These are phyloP conservation scores for Eutrigla gurnardus DNA, from an alignment of 2,797 vertebrate genomes.

Conservation along the genomic window DNA sequence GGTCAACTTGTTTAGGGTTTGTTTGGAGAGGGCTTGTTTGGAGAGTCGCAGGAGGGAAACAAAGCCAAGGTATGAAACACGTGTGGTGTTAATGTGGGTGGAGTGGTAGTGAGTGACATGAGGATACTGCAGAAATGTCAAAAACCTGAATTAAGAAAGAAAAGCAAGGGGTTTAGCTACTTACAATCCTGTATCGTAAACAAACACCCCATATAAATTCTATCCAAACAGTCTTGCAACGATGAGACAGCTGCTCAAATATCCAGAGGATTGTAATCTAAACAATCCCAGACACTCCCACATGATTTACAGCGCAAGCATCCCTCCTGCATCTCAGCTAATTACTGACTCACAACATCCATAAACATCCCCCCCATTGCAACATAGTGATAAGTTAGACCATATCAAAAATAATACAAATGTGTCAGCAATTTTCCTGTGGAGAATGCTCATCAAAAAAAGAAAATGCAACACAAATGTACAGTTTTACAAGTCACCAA, in stretches of 20 bases:
- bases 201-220: slow-evolving; percentile 14
- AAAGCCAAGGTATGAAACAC: slow-evolving; percentile 53
- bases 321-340: slow-evolving; percentile 43
- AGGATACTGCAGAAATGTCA: slow-evolving; percentile 4
- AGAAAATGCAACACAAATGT: neutral
- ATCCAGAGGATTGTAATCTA: slow-evolving; percentile 51
- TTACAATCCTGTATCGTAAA: neutral
- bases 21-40: slow-evolving; percentile 68
- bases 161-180: neutral
- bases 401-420: slow-evolving; percentile 12
- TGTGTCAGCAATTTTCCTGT: slow-evolving; percentile 5
- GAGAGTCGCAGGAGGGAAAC: slow-evolving; percentile 62
- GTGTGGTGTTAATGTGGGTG: slow-evolving; percentile 19
- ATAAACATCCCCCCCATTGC: slow-evolving; percentile 49
- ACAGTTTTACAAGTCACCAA: neutral
- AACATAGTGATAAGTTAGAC: slow-evolving; percentile 12
- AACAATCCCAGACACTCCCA: slow-evolving; percentile 58
- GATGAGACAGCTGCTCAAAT: slow-evolving; percentile 29
- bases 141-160: slow-evolving; percentile 1
- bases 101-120: neutral
- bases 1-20: slow-evolving; percentile 68
- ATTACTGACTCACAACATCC: slow-evolving; percentile 47
- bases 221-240: neutral
- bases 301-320: slow-evolving; percentile 48
- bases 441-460: slow-evolving; percentile 9